phyloP scores from a whole-genome alignment of 2,888 invertebrate genomes.

The Fragum fragum region DNA sequence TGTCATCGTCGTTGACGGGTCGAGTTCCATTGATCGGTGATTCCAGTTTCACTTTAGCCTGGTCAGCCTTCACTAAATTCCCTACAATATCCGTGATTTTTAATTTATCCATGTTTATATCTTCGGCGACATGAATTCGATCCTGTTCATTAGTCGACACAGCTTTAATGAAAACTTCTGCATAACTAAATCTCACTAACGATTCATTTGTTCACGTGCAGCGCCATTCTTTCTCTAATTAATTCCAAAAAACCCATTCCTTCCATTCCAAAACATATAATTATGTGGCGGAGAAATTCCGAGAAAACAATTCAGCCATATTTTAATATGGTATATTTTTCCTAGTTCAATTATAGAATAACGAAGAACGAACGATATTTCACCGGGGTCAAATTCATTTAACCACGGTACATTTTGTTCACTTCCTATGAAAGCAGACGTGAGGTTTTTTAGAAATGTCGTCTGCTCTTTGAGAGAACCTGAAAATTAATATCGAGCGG shows the following conservation, averaged over 20 bases:
- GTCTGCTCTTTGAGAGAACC: conserved; percentile 18
- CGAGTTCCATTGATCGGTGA: background rate
- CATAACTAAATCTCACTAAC: no score
- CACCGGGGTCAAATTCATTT: background rate
- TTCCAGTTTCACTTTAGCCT: conserved; percentile 32
- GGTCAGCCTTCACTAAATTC: conserved; percentile 59
- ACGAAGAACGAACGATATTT: no score
- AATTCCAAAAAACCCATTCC: no score
- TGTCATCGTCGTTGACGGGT: conserved; percentile 57
- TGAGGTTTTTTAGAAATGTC: conserved; percentile 3
- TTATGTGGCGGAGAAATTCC: no score
- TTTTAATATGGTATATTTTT: no score
- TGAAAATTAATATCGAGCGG: conserved; percentile 23
- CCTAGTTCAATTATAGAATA: no score
- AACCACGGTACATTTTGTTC: background rate
- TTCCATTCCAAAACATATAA: no score
- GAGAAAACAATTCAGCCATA: no score
- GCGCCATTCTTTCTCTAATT: no score
- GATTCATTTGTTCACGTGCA: no score
- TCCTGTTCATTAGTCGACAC: no score
- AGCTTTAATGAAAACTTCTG: no score
- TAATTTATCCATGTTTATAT: conserved; percentile 33
- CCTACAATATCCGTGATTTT: conserved; percentile 62
- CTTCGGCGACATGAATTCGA: background rate
- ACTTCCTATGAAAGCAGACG: background rate